Evolutionary conservation across 1,140 invertebrate species (phyloP), one percentile per base, ranked within the genome.

Genomic region (Lepidurus packardi): DNA sequence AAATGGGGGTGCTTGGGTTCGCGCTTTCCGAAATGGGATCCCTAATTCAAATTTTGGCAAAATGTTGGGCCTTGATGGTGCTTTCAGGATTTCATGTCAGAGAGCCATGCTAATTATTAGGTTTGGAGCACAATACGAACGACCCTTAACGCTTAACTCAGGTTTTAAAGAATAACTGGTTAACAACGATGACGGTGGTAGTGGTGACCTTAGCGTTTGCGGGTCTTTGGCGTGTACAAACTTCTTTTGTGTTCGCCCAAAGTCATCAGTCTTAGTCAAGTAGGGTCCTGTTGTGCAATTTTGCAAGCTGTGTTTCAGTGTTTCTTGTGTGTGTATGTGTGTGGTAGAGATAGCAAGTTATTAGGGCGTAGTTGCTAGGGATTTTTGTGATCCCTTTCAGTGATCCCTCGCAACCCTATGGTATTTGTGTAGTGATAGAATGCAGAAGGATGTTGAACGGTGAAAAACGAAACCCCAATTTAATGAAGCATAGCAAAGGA

Each of bases 41-140:
- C 53, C 21, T 65, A n/a, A 65, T 65, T 65, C 21, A 65, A 21
- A 65, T 65, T 65, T 65, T 65, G 21, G 53, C 53, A 21, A 65
- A 65, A 65, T n/a, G 4, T 13, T 21, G 53, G 53, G 16, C 53
- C 21, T 34, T 34, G n/a, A n/a, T n/a, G 34, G 34, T 65, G 53
- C 16, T 65, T 65, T 65, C 21, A 65, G 16, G 53, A 65, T 16
- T 65, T 16, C 53, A n/a, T 65, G 53, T 65, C 53, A 65, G 53
- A 21, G 21, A 65, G 21, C 16, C 53, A 16, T 7, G 13, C 7
- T 65, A 21, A 7, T 11, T 65, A 65, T 11, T 65, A 65, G 53
- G 8, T n/a, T 21, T n/a, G 53, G 16, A 47, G 45, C 53, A 65
- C 53, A 65, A 34, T 34, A 34, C 34, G 34, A 34, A 34, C 34